Conservation (phyloP, 2,888 invertebrate species). For the Mythimna albipuncta region DNA sequence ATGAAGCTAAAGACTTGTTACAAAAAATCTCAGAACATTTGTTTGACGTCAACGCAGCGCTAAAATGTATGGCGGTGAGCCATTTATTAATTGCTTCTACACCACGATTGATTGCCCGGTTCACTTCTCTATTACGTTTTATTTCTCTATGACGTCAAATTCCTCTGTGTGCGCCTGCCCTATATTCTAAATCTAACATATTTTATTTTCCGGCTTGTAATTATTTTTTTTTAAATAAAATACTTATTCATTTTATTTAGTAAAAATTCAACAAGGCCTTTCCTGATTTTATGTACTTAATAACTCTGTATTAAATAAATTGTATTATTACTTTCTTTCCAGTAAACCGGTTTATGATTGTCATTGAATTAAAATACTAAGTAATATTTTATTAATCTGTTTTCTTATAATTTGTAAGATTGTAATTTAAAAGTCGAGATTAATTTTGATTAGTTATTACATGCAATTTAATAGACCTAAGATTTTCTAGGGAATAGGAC, state of each 20-base stretch:
- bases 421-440: neutral
- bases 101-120: slow-evolving; percentile 80
- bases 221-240: neutral
- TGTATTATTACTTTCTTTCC: neutral
- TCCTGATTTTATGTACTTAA: neutral
- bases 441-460: too few relatives aligned
- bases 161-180: slow-evolving; percentile 36
- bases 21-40: slow-evolving; percentile 70
- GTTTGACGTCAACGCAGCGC: slow-evolving; percentile 82
- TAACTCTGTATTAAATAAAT: neutral
- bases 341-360: neutral
- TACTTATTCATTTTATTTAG: neutral
- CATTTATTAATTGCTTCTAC: slow-evolving; percentile 81
- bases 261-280: neutral
- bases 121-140: slow-evolving; percentile 71
- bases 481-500: too few relatives aligned
- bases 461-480: too few relatives aligned
- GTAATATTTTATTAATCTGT: neutral
- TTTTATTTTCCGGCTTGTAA: slow-evolving; percentile 9
- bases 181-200: slow-evolving; percentile 41
- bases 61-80: slow-evolving; percentile 75
- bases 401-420: neutral
- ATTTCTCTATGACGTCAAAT: slow-evolving; percentile 65
- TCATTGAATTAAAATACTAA: slow-evolving; percentile 5
- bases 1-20: slow-evolving; percentile 67